Percentiles rank a stretch among this genome's conserved stretches.
Conservation (phyloP, 2,888 invertebrate species). For the Drosophila bunnanda region DNA sequence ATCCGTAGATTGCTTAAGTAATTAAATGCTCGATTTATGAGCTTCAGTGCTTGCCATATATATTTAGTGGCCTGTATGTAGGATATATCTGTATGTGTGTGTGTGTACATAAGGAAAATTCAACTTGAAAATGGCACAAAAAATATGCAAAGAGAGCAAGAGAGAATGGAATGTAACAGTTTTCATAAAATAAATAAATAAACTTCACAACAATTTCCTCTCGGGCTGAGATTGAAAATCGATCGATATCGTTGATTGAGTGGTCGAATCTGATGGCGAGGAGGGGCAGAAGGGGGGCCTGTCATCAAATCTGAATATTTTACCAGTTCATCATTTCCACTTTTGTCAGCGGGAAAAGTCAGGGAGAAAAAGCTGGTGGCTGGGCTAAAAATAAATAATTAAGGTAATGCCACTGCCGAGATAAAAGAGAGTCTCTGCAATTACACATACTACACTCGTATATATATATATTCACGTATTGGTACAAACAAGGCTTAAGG, state of each 20-base stretch:
- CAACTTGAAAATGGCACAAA: constrained; percentile 12
- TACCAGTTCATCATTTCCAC: constrained; percentile 42
- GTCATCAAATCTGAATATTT: constrained; percentile 46
- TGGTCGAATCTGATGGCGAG: background rate
- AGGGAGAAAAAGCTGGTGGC: background rate
- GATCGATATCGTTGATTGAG: constrained; percentile 40
- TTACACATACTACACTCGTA: background rate
- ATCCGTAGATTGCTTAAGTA: constrained; percentile 41
- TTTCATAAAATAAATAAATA: constrained; percentile 46
- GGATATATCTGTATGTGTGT: background rate
- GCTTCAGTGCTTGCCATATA: background rate
- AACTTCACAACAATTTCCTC: constrained; percentile 55
- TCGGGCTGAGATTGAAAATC: constrained; percentile 51
- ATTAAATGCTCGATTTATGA: constrained; percentile 41
- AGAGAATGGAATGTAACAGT: constrained; percentile 18
- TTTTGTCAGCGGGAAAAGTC: constrained; percentile 3
- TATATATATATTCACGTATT: background rate
- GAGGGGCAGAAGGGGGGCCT: background rate
- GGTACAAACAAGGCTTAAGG: background rate
- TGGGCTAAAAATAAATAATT: constrained; percentile 52
- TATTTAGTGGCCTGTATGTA: background rate
- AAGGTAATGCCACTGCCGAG: constrained; percentile 28
- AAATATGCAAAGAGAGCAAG: constrained; percentile 6
- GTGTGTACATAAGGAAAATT: constrained; percentile 4
- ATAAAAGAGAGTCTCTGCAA: constrained; percentile 23